Conservation (phyloP, 2,888 invertebrate species). For the Aphodius sticticus region DNA sequence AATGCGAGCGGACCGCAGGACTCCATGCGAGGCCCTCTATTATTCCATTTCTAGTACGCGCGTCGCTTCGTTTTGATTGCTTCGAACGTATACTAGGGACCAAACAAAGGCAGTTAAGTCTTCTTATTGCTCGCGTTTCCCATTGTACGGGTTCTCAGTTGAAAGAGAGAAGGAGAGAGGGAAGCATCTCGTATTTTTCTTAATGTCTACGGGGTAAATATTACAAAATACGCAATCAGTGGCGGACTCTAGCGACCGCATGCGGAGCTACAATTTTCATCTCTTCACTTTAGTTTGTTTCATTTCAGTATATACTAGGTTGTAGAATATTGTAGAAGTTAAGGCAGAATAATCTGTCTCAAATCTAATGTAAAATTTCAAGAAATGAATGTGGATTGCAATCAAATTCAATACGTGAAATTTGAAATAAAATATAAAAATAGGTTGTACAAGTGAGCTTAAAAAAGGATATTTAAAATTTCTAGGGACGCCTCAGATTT, state of each 20-base stretch:
- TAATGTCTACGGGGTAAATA: neutral
- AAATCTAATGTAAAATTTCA: too few relatives aligned
- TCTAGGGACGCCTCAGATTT: too few relatives aligned
- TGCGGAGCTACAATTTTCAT: neutral
- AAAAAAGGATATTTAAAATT: too few relatives aligned
- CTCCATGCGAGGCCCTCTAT: neutral
- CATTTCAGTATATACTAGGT: neutral
- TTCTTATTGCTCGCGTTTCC: neutral
- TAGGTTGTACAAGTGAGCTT: too few relatives aligned
- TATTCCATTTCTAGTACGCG: neutral
- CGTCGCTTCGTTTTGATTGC: neutral
- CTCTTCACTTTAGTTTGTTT: neutral
- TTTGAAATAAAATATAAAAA: too few relatives aligned
- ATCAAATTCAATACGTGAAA: too few relatives aligned
- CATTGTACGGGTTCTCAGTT: neutral
- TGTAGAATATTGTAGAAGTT: too few relatives aligned
- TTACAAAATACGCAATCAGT: neutral
- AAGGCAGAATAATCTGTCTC: too few relatives aligned
- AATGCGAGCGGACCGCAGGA: neutral
- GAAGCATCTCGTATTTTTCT: neutral
- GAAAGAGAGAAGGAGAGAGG: neutral
- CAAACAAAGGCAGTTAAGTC: constrained; percentile 4
- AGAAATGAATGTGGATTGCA: too few relatives aligned
- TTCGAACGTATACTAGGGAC: neutral
- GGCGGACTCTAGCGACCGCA: neutral